phyloP scores from a whole-genome alignment of 2,797 vertebrate genomes.

The Morus bassanus region DNA sequence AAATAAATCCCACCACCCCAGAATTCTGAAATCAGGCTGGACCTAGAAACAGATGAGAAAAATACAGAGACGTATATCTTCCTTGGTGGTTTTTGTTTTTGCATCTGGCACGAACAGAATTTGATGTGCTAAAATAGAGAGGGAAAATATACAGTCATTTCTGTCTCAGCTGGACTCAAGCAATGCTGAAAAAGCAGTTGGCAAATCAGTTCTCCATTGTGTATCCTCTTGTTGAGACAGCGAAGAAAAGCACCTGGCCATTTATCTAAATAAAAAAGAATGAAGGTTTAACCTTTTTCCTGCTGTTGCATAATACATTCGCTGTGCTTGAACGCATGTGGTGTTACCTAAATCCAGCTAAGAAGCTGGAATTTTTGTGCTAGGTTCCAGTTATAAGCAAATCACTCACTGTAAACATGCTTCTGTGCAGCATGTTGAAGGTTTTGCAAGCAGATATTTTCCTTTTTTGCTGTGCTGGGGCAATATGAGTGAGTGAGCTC shows the following conservation, averaged over 20 bases:
- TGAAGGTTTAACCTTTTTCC: background rate
- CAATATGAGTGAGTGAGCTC: background rate
- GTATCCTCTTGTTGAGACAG: background rate
- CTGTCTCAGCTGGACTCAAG: background rate
- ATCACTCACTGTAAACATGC: background rate
- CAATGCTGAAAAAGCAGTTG: background rate
- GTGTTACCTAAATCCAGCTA: background rate
- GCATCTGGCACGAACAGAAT: background rate
- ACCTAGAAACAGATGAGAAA: background rate
- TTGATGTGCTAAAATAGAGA: background rate
- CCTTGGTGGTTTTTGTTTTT: background rate
- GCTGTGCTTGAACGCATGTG: background rate
- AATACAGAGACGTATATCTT: background rate
- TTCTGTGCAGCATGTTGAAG: background rate
- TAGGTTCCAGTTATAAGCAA: background rate
- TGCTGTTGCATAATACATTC: background rate
- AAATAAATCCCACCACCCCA: background rate
- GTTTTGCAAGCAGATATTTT: background rate
- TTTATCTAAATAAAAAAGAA: background rate
- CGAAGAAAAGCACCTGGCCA: background rate
- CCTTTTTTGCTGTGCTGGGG: background rate
- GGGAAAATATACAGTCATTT: background rate
- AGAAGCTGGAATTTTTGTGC: background rate
- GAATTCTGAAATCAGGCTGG: background rate
- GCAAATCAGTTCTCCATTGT: background rate